A percentile compares a stretch with the other conserved stretches of the same genome.
Conservation (phyloP, 2,113 vertebrate genomes). For the Hyperoodon ampullatus region DNA sequence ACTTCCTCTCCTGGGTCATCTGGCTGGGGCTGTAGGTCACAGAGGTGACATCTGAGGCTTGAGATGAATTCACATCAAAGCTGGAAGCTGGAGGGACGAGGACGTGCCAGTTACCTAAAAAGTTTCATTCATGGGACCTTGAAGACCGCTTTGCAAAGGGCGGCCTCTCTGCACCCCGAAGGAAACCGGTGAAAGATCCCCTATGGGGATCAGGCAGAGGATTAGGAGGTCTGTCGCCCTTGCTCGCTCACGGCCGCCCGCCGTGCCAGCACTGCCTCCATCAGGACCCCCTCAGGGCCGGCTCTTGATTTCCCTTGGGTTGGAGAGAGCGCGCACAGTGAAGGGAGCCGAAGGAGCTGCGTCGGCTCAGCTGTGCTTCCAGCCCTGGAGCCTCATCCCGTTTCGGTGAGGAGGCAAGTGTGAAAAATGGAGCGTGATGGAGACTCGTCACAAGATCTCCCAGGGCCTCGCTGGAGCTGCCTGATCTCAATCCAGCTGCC, state of each 20-base stretch:
- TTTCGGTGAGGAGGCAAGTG: conserved; percentile 55
- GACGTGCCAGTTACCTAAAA: not conserved
- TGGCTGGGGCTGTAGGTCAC: not conserved
- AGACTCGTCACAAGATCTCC: conserved; percentile 53
- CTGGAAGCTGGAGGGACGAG: not conserved
- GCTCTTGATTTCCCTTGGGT: not conserved
- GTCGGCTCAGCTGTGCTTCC: not conserved
- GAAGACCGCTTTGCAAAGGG: not conserved
- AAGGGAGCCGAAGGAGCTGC: not conserved
- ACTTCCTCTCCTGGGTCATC: not conserved
- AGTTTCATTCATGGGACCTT: not conserved
- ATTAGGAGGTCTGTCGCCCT: not conserved
- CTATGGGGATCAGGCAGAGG: not conserved
- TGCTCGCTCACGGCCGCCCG: not conserved
- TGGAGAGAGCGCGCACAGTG: not conserved
- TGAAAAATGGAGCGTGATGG: conserved; percentile 65
- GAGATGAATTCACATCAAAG: not conserved
- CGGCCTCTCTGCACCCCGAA: not conserved
- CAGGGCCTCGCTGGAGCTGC: not conserved
- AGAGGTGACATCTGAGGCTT: not conserved
- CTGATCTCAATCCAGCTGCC: conserved; percentile 36
- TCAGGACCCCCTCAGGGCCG: not conserved
- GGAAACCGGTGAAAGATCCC: not conserved
- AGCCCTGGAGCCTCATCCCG: conserved; percentile 12
- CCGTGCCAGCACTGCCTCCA: not conserved